Conservation (phyloP, 1,140 invertebrate species). For the Musca domestica region DNA sequence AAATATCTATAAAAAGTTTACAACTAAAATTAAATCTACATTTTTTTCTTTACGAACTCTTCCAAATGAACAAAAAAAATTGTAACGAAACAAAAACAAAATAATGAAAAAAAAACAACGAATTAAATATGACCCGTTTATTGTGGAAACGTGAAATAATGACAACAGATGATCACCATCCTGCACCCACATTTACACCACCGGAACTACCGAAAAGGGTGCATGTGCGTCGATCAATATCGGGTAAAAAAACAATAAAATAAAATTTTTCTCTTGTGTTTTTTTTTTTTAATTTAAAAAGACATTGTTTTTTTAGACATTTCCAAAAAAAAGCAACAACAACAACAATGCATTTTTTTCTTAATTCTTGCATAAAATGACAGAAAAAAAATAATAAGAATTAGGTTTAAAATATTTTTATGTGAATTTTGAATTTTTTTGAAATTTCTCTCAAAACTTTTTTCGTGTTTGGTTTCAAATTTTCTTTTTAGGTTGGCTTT, state of each 20-base stretch:
- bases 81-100: conserved; percentile 23
- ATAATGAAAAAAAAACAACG: conserved; percentile 24
- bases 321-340: not conserved
- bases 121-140: conserved; percentile 34
- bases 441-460: too few species aligned
- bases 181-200: conserved; percentile 91
- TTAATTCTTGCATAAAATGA: not conserved
- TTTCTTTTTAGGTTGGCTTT: too few species aligned
- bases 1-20: not conserved
- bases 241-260: conserved; percentile 45
- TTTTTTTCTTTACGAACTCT: conserved; percentile 19
- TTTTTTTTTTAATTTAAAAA: conserved; percentile 2
- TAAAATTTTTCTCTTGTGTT: not conserved
- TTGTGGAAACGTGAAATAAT: conserved; percentile 41
- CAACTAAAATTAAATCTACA: not conserved
- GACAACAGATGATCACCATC: conserved; percentile 92
- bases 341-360: not conserved
- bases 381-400: too few species aligned
- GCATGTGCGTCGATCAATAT: conserved; percentile 85
- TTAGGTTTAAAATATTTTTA: too few species aligned
- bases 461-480: too few species aligned
- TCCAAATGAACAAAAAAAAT: conserved; percentile 22
- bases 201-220: conserved; percentile 96
- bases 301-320: conserved; percentile 18
- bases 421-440: too few species aligned